Base-by-base conservation (phyloP, 2,113 vertebrate species). In the Percina caprodes region DNA sequence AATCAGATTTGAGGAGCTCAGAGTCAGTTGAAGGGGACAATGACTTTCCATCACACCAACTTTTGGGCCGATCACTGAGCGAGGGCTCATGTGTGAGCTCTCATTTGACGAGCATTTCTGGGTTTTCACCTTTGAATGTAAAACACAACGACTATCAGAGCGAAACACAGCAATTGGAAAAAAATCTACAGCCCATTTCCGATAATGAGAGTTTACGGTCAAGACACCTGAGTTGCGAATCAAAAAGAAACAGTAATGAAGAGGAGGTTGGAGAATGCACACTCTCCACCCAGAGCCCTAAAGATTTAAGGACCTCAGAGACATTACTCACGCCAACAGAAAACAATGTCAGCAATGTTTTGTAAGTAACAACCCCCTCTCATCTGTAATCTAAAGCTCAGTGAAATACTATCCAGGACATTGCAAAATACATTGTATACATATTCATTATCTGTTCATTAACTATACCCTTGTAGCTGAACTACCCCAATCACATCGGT, bases 171-270 rank as follows among this genome's bases (percentile, higher is more conserved):
- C 68, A 79, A 26, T 70, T 76, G 74, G 63, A 83, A 87, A 76
- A 60, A 35, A 81, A 85, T 61, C 70, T 79, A 46, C 92, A 93
- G 48, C 49, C 86, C 65, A 52, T 88, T 62, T 94, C 95, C 83
- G 91, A 83, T 51, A 91, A 93, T 3, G 90, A 93, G 79, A 96
- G 92, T 67, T 92, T 95, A 74, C 93, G 88, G 52, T 95, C 95
- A 0, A 93, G 95, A 68, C 94, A 95, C 26, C 92, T 93, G 0
- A 95, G 89, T 84, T 94, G 61, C 2, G 48, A 71, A 54, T 62
- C 84, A 49, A 69, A 56, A 26, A 24, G 51, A 26, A 56, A 69
- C 65, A 26, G 65, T 24, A 49, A 80, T 70, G 82, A 86, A 48
- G 80, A 59, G 4, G 62, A 92, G 69, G 82, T 45, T 15, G 76